Conservation (phyloP, 2,888 invertebrate genomes). For the Leptura quadrifasciata region DNA sequence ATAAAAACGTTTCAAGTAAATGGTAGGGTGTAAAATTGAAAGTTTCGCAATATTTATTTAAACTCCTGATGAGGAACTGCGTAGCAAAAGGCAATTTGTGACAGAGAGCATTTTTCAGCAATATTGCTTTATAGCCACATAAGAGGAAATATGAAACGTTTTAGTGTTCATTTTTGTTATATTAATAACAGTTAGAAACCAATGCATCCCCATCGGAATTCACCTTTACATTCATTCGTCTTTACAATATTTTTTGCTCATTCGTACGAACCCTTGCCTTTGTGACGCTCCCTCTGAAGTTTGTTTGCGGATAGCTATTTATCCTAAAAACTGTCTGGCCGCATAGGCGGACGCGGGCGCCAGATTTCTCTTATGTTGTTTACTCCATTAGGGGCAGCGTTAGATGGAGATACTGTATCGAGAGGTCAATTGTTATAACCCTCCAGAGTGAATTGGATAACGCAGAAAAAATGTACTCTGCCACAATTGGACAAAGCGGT, state of each 20-base stretch:
- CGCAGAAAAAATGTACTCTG: neutral
- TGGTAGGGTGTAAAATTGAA: too few relatives aligned
- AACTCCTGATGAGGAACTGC: too few relatives aligned
- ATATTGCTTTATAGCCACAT: too few relatives aligned
- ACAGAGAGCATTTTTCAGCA: too few relatives aligned
- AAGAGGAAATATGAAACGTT: neutral
- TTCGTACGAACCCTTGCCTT: neutral
- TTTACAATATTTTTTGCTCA: neutral
- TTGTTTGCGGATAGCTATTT: neutral
- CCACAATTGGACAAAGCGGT: too few relatives aligned
- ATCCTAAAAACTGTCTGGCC: constrained; percentile 4
- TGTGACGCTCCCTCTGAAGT: neutral
- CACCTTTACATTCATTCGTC: neutral
- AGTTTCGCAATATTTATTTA: too few relatives aligned
- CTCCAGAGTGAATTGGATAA: neutral
- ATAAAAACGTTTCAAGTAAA: too few relatives aligned
- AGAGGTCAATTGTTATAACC: neutral
- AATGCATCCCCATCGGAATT: neutral
- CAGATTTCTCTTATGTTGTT: neutral
- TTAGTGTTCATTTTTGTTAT: neutral
- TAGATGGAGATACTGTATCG: neutral
- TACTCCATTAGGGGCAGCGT: neutral
- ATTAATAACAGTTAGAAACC: neutral
- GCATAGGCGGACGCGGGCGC: neutral
- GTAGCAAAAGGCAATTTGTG: too few relatives aligned